Conservation (phyloP, 2,113 vertebrate species). For the Bos indicus region DNA sequence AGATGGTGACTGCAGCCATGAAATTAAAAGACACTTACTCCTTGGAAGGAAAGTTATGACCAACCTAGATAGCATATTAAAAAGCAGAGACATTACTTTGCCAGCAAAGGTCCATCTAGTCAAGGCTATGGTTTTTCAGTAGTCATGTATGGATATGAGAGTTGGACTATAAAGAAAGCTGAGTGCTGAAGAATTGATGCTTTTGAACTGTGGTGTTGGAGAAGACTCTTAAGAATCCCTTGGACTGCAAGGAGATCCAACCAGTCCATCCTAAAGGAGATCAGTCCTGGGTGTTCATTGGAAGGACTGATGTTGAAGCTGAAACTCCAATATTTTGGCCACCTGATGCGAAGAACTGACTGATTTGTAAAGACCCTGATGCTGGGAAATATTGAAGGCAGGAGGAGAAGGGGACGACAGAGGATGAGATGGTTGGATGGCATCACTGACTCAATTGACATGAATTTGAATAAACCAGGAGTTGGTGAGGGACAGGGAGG, state of each 20-base stretch:
- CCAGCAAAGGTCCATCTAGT: neutral
- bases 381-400: neutral
- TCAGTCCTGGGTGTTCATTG: neutral
- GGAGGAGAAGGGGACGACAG: neutral
- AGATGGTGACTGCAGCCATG: neutral
- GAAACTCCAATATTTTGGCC: neutral
- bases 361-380: neutral
- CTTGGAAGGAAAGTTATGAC: neutral
- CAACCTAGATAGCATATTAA: neutral
- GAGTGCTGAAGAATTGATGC: accelerated
- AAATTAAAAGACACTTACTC: neutral
- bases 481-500: neutral
- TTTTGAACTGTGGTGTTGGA: neutral
- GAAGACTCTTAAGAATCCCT: neutral
- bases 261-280: neutral
- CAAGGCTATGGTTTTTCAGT: neutral
- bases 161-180: accelerated
- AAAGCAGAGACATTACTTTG: neutral
- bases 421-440: neutral
- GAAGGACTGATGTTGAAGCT: neutral
- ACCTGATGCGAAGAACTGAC: accelerated
- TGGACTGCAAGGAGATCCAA: neutral
- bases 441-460: neutral
- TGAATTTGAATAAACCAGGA: neutral
- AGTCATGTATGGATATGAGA: neutral